Evolutionary conservation across 1,140 invertebrate species (phyloP), one percentile per base, ranked within the genome.

Genomic region (Mizuhopecten yessoensis): DNA sequence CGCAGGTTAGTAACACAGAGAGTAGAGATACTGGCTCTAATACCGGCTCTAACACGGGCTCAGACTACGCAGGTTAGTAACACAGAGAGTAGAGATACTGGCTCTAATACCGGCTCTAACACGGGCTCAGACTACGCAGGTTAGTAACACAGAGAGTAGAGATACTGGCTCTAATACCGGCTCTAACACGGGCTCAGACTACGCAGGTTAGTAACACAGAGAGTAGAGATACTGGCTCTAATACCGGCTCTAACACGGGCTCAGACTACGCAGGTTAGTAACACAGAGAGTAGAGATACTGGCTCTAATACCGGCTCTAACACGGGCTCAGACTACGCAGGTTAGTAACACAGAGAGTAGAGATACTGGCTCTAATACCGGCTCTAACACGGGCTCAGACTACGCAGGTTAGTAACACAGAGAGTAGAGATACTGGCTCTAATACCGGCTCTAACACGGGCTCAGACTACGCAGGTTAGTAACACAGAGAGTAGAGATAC

Each of bases 401-500:
- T 39, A 39, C 36, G 13, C 36, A 39, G 36, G 36, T 39, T 13
- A 39, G 36, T 7, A 39, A 39, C 36, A 39, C 36, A 5, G 5
- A 57, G 45, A n/a, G n/a, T n/a, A n/a, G n/a, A n/a, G n/a, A n/a
- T n/a, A n/a, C n/a, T n/a, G n/a, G n/a, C n/a, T n/a, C n/a, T 23
- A 23, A 57, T 17, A 57, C 45, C 2, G 17, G 45, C 7, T 57
- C 45, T 57, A 57, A 9, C 23, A 57, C 45, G n/a, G n/a, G n/a
- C n/a, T n/a, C n/a, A 57, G 45, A 23, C 2, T 57, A 57, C 45
- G 20, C 15, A 57, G 45, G 45, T 57, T 20, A 57, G 45, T 11
- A 57, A 57, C 13, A 90, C 91, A 5, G 92, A 93, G 34, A 93
- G 92, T 36, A 93, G 91, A 88, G 93, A 93, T 17, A 88, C 91